Base-by-base conservation (phyloP, 2,113 vertebrate genomes). In the Ursus arctos region DNA sequence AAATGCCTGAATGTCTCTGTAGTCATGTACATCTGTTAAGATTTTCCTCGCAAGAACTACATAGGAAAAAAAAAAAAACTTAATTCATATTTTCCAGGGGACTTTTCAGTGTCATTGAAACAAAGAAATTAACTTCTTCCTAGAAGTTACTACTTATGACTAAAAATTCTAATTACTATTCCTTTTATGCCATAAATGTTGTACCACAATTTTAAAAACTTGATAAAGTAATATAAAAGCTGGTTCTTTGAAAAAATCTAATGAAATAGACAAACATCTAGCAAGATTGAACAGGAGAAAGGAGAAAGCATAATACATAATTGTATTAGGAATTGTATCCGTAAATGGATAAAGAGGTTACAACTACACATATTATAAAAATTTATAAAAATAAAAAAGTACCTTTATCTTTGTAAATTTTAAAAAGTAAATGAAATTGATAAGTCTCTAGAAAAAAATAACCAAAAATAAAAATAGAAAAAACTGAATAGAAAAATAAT, bases 41-140 rank as follows among this genome's bases (percentile, higher is more conserved):
- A 97, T 94, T 91, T 43, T 91, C 59, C 40, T 77, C 22, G 3
- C 9, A 59, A 72, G 43, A 69, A 57, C 26, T 33, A 53, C 33
- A 74, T 33, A 69, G 87, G 26, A 84, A 65, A 67, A 76, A 88
- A 93, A 93, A 36, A 65, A 88, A 93, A 65, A 87, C 43, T 77
- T 88, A 65, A 57, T 31, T 67, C 14, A 36, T 51, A 61, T 61
- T 72, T 86, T 71, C 67, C 28, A 43, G 91, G 67, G 18, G 11
- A 51, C 14, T 95, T 81, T 57, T 74, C 61, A 71, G 18, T 81
- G 28, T 95, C 47, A 87, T 55, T 26, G 21, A 95, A 94, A 85
- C 12, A 83, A 65, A 93, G 3, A 82, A 79, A 82, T 49, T 63
- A 91, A 57, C 13, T 40, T 67, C 71, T 57, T 67, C 53, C 47